Percentiles rank a stretch among this genome's conserved stretches.
Conservation (phyloP, 2,113 vertebrate genomes). For the Oophaga pumilio region DNA sequence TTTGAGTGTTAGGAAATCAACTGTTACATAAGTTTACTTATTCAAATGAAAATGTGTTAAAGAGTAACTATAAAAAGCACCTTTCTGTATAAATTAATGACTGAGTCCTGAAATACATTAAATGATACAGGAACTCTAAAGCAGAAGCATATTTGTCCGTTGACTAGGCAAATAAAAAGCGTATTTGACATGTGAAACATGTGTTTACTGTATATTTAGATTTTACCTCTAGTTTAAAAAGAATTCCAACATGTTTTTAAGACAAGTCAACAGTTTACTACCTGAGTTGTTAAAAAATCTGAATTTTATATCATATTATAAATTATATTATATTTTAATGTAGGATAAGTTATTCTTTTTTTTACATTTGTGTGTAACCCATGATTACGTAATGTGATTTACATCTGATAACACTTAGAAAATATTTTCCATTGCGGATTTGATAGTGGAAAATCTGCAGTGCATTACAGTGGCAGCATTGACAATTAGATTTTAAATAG, state of each 20-base stretch:
- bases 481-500: no score
- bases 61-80: not conserved
- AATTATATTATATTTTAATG: no score
- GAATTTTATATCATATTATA: no score
- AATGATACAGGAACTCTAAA: not conserved
- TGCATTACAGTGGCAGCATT: no score
- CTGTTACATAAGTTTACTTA: not conserved
- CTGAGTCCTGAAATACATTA: not conserved
- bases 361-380: no score
- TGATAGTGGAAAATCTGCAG: no score
- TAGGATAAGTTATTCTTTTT: no score
- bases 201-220: not conserved
- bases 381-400: no score
- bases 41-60: not conserved
- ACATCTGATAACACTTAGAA: no score
- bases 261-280: not conserved
- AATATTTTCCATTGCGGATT: no score
- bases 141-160: not conserved
- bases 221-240: not conserved
- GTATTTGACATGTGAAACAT: constrained; percentile 1
- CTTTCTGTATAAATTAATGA: not conserved
- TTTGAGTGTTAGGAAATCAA: not conserved
- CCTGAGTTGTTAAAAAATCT: no score
- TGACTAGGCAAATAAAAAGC: not conserved
- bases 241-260: not conserved